Evolutionary conservation across 2,888 invertebrate genomes (phyloP).

Genomic region (Caenorhabditis sinica): DNA sequence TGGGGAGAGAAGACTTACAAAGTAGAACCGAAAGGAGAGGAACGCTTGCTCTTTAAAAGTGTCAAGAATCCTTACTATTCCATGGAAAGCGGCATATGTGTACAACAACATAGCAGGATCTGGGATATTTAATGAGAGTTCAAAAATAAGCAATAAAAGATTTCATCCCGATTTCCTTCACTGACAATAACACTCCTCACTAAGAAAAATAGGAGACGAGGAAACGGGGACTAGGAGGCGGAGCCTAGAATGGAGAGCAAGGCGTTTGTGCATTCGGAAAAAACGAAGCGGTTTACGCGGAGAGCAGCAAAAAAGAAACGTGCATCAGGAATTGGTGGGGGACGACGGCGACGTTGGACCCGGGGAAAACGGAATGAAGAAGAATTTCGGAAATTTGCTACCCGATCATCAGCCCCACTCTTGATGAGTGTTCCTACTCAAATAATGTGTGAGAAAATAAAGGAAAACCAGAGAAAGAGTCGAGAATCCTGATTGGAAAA

Average conservation of each 20-base stretch:
- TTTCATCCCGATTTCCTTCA: slow-evolving; percentile 39
- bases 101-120: too few species aligned
- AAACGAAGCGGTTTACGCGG: slow-evolving; percentile 54
- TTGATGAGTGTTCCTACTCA: slow-evolving; percentile 10
- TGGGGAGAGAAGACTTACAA: slow-evolving; percentile 19
- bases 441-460: background rate
- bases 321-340: slow-evolving; percentile 55
- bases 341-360: background rate
- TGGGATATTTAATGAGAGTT: background rate
- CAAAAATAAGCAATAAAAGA: slow-evolving; percentile 5
- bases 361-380: slow-evolving; percentile 34
- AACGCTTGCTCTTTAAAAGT: slow-evolving; percentile 23
- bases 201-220: slow-evolving; percentile 37
- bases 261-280: slow-evolving; percentile 61
- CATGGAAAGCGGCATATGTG: too few species aligned
- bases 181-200: slow-evolving; percentile 50
- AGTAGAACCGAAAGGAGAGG: too few species aligned
- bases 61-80: background rate
- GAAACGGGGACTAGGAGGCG: slow-evolving; percentile 31
- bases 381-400: slow-evolving; percentile 46
- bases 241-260: slow-evolving; percentile 47
- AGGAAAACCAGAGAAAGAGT: background rate
- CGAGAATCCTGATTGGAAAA: background rate
- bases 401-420: slow-evolving; percentile 13
- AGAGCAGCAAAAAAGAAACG: slow-evolving; percentile 45